These are phyloP conservation scores for Pterocles orientalis DNA, from an alignment of 2,113 vertebrate genomes.

Conservation along the genomic window DNA sequence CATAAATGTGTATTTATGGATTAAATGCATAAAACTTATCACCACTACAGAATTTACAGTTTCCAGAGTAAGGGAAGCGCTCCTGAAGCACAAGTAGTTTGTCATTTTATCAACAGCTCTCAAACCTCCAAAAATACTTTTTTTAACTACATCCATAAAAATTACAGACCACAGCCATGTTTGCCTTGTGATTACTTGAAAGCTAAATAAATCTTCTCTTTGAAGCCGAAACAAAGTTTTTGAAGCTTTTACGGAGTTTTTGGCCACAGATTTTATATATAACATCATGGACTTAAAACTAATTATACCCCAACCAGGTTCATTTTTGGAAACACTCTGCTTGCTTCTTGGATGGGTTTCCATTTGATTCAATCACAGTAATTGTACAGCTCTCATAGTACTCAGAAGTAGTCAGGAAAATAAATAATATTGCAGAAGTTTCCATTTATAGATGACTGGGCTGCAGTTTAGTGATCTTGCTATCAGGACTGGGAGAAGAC, in stretches of 20 bases:
- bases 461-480: neutral
- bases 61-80: neutral
- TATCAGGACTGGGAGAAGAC: neutral
- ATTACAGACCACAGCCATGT: slow-evolving; percentile 56
- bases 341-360: slow-evolving; percentile 20
- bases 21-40: neutral
- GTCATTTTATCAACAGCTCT: slow-evolving; percentile 61
- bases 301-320: neutral
- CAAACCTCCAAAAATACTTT: slow-evolving; percentile 56
- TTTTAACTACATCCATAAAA: slow-evolving; percentile 55
- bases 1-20: neutral
- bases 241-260: slow-evolving; percentile 37
- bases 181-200: slow-evolving; percentile 67
- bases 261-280: slow-evolving; percentile 47
- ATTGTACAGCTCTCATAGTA: slow-evolving; percentile 25
- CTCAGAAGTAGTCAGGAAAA: neutral
- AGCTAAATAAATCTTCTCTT: slow-evolving; percentile 64
- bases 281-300: neutral
- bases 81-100: neutral
- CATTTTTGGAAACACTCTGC: slow-evolving; percentile 32
- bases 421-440: neutral
- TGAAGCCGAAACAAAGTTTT: slow-evolving; percentile 38
- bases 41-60: neutral
- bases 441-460: slow-evolving; percentile 9
- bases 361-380: slow-evolving; percentile 11